Percentiles rank a stretch among this genome's conserved stretches.
phyloP scores from a whole-genome alignment of 2,888 invertebrate genomes.

The Diaphora mendica region DNA sequence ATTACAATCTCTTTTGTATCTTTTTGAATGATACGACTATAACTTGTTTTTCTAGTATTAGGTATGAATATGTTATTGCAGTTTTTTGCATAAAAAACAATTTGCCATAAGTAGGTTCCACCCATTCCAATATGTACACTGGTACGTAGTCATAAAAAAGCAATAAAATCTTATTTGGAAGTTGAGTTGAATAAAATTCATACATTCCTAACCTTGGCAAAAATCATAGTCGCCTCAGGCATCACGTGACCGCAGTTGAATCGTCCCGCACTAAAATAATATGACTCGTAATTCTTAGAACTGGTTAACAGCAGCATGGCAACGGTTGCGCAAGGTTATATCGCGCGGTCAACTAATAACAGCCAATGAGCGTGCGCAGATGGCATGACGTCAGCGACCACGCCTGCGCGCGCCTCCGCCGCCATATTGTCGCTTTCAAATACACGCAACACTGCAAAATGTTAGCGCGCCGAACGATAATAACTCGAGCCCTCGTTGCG shows the following conservation, averaged over 20 bases:
- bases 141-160: slow-evolving; percentile 14
- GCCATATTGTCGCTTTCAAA: slow-evolving; percentile 74
- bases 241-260: slow-evolving; percentile 45
- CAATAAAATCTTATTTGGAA: slow-evolving; percentile 15
- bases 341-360: slow-evolving; percentile 65
- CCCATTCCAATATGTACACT: no score
- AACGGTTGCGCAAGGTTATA: slow-evolving; percentile 84
- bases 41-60: background rate
- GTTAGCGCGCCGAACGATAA: slow-evolving; percentile 57
- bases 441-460: slow-evolving; percentile 62
- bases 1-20: background rate
- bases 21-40: background rate
- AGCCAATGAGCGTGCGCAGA: slow-evolving; percentile 69
- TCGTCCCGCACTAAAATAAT: slow-evolving; percentile 68
- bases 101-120: background rate
- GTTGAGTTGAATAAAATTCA: slow-evolving; percentile 24
- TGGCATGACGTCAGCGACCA: slow-evolving; percentile 82
- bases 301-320: slow-evolving; percentile 74
- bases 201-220: slow-evolving; percentile 40
- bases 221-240: slow-evolving; percentile 46
- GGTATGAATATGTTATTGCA: background rate
- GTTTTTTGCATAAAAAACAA: background rate
- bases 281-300: slow-evolving; percentile 68
- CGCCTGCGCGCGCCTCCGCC: slow-evolving; percentile 85
- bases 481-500: slow-evolving; percentile 59